Percentiles rank a stretch among this genome's conserved stretches.
Evolutionary conservation across 2,888 invertebrate species (phyloP).

Genomic region (Blastobasis lacticolella): DNA sequence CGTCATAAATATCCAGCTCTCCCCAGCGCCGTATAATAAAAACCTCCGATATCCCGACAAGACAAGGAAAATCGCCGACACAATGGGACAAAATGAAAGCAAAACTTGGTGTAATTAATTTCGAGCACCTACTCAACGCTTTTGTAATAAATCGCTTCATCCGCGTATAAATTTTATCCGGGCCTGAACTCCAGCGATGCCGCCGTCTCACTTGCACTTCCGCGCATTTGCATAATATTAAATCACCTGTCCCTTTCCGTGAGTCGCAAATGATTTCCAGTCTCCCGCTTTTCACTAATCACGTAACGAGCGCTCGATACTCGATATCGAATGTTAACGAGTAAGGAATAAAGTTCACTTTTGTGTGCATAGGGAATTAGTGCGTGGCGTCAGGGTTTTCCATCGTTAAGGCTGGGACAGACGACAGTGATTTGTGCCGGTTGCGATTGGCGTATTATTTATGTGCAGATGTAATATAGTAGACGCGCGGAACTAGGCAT

Average conservation of each 20-base stretch:
- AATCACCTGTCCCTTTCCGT: constrained; percentile 64
- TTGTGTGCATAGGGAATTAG: constrained; percentile 16
- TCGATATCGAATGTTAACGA: constrained; percentile 15
- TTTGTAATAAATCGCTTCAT: constrained; percentile 74
- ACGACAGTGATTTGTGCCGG: constrained; percentile 10
- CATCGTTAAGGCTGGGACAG: constrained; percentile 29
- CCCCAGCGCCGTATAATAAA: constrained; percentile 30
- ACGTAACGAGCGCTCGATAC: constrained; percentile 19
- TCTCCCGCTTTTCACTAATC: constrained; percentile 68
- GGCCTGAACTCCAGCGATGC: constrained; percentile 46
- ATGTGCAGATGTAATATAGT: constrained; percentile 1
- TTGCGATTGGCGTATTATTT: constrained; percentile 9
- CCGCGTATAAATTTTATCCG: constrained; percentile 65
- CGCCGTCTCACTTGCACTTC: constrained; percentile 42
- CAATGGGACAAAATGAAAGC: constrained; percentile 57
- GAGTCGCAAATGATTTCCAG: constrained; percentile 70
- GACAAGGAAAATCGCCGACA: constrained; percentile 43
- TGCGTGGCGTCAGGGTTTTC: constrained; percentile 31
- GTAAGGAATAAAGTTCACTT: constrained; percentile 25
- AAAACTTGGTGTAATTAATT: constrained; percentile 68
- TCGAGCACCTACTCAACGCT: constrained; percentile 69
- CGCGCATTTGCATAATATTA: constrained; percentile 59
- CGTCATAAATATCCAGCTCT: constrained; percentile 39
- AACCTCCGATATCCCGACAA: constrained; percentile 39
- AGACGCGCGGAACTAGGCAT: not conserved